Conservation (phyloP, 2,797 vertebrate species). For the Ciconia nigra region DNA sequence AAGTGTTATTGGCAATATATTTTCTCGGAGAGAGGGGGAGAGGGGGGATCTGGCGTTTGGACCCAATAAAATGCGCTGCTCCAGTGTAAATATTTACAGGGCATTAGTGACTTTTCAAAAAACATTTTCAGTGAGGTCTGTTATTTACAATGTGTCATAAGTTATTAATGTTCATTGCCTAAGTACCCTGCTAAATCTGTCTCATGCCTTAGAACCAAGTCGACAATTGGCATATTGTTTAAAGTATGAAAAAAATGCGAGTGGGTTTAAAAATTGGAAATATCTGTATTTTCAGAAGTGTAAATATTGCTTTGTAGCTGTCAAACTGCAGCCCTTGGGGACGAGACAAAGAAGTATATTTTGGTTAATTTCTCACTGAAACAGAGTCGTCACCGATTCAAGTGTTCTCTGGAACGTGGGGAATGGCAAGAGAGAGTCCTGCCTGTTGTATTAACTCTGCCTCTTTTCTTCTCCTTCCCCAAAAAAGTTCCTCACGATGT, state of each 20-base stretch:
- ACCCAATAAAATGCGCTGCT: slow-evolving; percentile 69
- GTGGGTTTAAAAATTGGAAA: slow-evolving; percentile 61
- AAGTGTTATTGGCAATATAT: slow-evolving; percentile 62
- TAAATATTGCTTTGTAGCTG: slow-evolving; percentile 29
- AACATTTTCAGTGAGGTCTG: slow-evolving; percentile 72
- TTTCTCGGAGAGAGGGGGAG: slow-evolving; percentile 3
- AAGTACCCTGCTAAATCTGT: slow-evolving; percentile 72
- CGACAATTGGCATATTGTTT: slow-evolving; percentile 78
- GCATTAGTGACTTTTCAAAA: slow-evolving; percentile 75
- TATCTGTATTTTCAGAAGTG: slow-evolving; percentile 24
- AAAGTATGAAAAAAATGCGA: slow-evolving; percentile 68
- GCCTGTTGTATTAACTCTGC: neutral
- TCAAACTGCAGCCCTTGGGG: neutral
- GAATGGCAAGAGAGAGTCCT: neutral
- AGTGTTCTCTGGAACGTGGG: neutral
- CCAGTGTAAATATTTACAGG: slow-evolving; percentile 80
- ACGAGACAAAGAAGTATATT: neutral
- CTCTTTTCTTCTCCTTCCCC: neutral
- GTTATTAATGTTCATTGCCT: slow-evolving; percentile 75
- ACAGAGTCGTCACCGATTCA: neutral
- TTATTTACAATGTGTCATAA: slow-evolving; percentile 77
- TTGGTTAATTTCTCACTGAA: neutral
- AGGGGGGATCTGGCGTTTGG: slow-evolving; percentile 55
- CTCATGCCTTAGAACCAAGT: slow-evolving; percentile 74
- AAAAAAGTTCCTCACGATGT: slow-evolving; percentile 80